These are phyloP conservation scores for Prionace glauca DNA, from an alignment of 2,797 vertebrate species.

Conservation along the genomic window DNA sequence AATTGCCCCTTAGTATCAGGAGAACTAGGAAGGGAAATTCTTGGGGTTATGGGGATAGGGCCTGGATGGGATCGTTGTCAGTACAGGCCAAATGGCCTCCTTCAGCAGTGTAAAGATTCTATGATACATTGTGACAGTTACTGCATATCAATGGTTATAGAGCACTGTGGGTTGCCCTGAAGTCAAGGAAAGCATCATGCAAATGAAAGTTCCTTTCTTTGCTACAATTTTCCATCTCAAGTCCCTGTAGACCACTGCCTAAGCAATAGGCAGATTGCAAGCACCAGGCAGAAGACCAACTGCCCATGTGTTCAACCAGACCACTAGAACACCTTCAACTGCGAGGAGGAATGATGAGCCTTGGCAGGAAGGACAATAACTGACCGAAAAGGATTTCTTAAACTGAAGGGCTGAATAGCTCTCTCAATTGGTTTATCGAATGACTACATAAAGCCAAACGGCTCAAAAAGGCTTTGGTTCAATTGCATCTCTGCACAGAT, in stretches of 20 bases:
- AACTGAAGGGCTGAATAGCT: background rate
- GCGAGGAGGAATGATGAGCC: background rate
- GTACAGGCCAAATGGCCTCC: no score
- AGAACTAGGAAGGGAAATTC: no score
- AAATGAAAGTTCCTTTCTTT: background rate
- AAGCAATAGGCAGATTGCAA: background rate
- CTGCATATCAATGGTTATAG: background rate
- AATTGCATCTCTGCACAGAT: background rate
- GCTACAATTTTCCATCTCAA: background rate
- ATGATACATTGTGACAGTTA: background rate
- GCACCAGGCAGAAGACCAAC: background rate
- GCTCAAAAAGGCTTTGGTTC: background rate
- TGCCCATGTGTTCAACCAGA: background rate
- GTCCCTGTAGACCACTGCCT: background rate
- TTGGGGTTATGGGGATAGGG: no score
- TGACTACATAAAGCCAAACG: background rate
- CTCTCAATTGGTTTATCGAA: background rate
- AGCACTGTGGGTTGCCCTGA: background rate
- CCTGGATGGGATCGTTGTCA: no score
- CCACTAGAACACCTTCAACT: background rate
- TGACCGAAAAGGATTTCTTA: background rate
- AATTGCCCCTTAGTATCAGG: no score
- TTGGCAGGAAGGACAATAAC: background rate
- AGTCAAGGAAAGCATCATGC: background rate
- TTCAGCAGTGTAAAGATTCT: no score